Evolutionary conservation across 2,888 invertebrate species (phyloP), one percentile per base, ranked within the genome.

Genomic region (Drosophila setosimentum): DNA sequence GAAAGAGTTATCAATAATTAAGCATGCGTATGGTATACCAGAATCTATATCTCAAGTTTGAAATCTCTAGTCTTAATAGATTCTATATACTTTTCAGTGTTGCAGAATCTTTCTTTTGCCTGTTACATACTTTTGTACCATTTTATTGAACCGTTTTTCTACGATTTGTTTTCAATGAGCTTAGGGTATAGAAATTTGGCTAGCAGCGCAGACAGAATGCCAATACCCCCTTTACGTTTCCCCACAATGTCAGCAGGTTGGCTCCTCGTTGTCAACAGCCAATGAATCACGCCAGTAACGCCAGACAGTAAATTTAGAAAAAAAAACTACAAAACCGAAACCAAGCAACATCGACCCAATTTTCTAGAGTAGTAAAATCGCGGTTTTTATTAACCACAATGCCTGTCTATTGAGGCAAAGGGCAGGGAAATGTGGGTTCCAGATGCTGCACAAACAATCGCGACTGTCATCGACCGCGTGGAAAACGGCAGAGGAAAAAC

Each of bases 321-420:
- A 66, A 79, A 76, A 84, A 65, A 16, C 16, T 45, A 24, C 50
- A 33, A 59, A 37, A 55, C 16, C 37, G 4, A 55, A 60, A 65
- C 50, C 50, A 58, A 50, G 37, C 50, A 59, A 61, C 67, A 42
- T 66, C 73, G 84, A 89, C 89, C 85, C 89, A 85, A 87, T 87
- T 85, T 71, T 57, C 54, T 69, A 50, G 73, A 64, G 87, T 76
- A 74, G 82, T 78, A 84, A 87, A 89, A 81, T 82, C 85, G 70
- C 73, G 67, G 79, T 70, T 71, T 85, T 85, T 84, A 89, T 89
- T 89, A 89, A 89, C 89, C 83, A 78, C 76, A 78, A 68, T 64
- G 71, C 73, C 89, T 83, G 83, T 86, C 84, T 70, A 61, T 77
- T 54, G 68, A 29, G 76, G 45, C 18, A 21, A 8, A 18, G 24